Evolutionary conservation across 2,888 invertebrate genomes (phyloP), one percentile per base, ranked within the genome.

Genomic region (Xanthostigma xanthostigma): DNA sequence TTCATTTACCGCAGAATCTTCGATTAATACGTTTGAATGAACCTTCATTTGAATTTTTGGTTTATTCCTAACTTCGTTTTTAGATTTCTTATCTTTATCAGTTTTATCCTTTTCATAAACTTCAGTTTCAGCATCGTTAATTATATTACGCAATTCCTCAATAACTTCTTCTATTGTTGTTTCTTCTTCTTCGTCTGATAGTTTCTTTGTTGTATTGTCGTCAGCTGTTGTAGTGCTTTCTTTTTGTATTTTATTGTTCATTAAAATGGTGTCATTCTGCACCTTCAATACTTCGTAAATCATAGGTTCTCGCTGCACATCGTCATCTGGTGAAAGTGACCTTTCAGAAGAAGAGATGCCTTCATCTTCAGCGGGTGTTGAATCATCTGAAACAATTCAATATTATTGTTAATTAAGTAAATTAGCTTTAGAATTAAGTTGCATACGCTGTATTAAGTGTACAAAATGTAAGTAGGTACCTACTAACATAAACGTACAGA

Each of bases 101-200:
- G 64, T 57, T 51, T 64, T 67, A 46, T 67, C 71, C 55, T 71
- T 73, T 53, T 69, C 67, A 49, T 73, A 73, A 48, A 73, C 71
- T 64, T 83, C 79, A 0, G 83, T 80, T 65, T 89, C 87, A 1
- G 86, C 88, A 58, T 88, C 84, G 60, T 84, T 88, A 1, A 88
- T 86, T 52, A 90, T 88, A 58, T 87, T 88, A 54, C 84, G 75
- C 37, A 90, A 65, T 63, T 89, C 88, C 64, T 87, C 87, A 59
- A 90, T 88, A 2, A 88, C 89, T 66, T 88, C 88, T 58, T 89
- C 88, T 52, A 90, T 88, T 2, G 88, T 88, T 0, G 86, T 84
- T 65, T 86, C 84, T 49, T 81, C 81, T 60, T 83, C 82, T 54
- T 81, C 80, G 41, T 79, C 78, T 39, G 68, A 67, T 57, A 68